Conservation (phyloP, 2,797 vertebrate genomes). For the Lerista edwardsae region DNA sequence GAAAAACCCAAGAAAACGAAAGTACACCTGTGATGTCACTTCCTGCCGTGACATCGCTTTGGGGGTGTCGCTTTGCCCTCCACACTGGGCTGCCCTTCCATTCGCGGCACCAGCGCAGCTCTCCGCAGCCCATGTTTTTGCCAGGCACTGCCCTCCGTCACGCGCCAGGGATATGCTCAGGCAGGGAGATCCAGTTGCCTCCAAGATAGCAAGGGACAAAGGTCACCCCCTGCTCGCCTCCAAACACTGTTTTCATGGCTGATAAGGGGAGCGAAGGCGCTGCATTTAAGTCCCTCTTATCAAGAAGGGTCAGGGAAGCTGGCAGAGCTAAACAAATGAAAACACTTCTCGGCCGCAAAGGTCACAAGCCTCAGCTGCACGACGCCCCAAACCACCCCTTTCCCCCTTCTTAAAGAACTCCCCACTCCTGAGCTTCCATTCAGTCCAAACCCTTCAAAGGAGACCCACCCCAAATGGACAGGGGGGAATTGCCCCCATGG, state of each 20-base stretch:
- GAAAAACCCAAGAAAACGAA: no score
- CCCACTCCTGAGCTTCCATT: neutral
- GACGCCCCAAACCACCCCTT: no score
- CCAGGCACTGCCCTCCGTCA: neutral
- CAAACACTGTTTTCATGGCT: no score
- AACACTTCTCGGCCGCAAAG: neutral
- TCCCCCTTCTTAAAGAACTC: neutral
- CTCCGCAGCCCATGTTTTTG: neutral
- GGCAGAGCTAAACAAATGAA: neutral
- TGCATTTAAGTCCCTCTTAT: neutral
- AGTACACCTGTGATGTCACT: no score
- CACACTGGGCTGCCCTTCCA: no score
- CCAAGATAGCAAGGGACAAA: neutral
- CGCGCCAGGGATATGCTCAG: neutral
- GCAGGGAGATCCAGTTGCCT: neutral
- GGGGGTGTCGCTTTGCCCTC: no score
- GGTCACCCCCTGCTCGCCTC: neutral
- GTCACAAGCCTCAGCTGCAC: neutral
- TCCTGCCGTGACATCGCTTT: no score
- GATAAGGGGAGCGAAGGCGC: no score
- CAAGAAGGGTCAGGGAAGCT: neutral
- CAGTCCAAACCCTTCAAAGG: neutral
- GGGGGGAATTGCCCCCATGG: no score
- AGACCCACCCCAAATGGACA: no score
- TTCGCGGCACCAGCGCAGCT: neutral